Evolutionary conservation across 2,797 vertebrate genomes (phyloP).

Genomic region (Xerus rutilus): DNA sequence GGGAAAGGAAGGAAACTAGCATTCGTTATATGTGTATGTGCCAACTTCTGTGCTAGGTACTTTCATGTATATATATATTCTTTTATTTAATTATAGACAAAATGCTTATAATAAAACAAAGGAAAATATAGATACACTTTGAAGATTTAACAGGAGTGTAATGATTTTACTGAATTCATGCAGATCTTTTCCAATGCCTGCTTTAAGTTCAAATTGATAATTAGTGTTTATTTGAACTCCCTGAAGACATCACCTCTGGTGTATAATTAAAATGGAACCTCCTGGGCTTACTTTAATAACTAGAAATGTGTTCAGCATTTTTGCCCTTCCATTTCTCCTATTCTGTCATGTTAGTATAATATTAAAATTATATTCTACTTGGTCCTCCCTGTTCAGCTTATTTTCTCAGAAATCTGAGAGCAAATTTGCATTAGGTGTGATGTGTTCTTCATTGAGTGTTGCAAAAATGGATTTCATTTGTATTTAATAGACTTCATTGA

Average conservation of each 20-base stretch:
- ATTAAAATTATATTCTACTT: conserved; percentile 64
- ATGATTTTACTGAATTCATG: conserved; percentile 29
- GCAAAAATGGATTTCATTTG: conserved; percentile 70
- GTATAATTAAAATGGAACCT: conserved; percentile 71
- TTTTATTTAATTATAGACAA: conserved; percentile 57
- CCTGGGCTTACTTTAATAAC: conserved; percentile 59
- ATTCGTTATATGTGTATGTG: not conserved
- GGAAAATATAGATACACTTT: conserved; percentile 10
- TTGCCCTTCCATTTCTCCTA: conserved; percentile 41
- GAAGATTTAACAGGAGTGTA: not conserved
- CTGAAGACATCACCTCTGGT: conserved; percentile 4
- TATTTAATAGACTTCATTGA: conserved; percentile 68
- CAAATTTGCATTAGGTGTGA: conserved; percentile 64
- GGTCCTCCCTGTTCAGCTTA: conserved; percentile 44
- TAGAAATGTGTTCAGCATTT: conserved; percentile 55
- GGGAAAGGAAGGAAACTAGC: conserved; percentile 43
- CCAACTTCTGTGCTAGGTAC: not conserved
- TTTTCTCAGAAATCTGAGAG: conserved; percentile 75
- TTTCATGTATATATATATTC: not conserved
- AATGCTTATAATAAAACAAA: conserved; percentile 53
- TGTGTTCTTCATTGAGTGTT: conserved; percentile 57
- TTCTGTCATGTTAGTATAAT: conserved; percentile 35
- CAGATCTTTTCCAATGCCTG: conserved; percentile 47
- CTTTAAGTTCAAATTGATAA: conserved; percentile 66
- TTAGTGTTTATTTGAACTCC: conserved; percentile 57